phyloP scores from a whole-genome alignment of 2,113 vertebrate species.

The Larimichthys crocea region DNA sequence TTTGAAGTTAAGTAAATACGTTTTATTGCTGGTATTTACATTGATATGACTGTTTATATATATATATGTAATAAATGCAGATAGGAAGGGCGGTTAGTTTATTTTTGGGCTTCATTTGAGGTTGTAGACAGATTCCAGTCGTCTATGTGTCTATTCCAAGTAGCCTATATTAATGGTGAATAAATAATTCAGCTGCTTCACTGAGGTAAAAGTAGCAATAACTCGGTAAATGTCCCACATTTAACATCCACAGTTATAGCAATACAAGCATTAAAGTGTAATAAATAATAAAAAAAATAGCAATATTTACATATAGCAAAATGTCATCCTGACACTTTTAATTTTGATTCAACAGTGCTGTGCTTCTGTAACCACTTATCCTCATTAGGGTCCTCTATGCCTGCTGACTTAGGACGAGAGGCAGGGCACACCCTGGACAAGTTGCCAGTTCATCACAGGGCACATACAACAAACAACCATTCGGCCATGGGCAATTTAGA shows the following conservation, averaged over 20 bases:
- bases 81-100: not conserved
- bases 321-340: not conserved
- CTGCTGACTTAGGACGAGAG: too few relatives aligned
- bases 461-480: too few relatives aligned
- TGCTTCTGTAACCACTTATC: too few relatives aligned
- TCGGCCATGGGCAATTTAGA: too few relatives aligned
- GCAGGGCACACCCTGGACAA: too few relatives aligned
- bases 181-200: not conserved
- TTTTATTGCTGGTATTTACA: constrained; percentile 6
- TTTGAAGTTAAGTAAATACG: not conserved
- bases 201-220: not conserved
- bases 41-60: not conserved
- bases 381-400: too few relatives aligned
- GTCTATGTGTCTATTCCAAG: not conserved
- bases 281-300: too few relatives aligned
- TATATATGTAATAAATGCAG: not conserved
- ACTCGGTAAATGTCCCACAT: not conserved
- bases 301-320: not conserved
- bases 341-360: too few relatives aligned
- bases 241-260: not conserved
- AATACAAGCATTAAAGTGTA: not conserved
- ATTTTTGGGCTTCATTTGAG: not conserved
- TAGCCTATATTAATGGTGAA: not conserved
- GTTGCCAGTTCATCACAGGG: too few relatives aligned
- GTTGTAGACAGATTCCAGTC: not conserved